A percentile compares a stretch with the other conserved stretches of the same genome.
These are phyloP conservation scores for Epinephelus coioides DNA, from an alignment of 2,797 vertebrate genomes.

Conservation along the genomic window DNA sequence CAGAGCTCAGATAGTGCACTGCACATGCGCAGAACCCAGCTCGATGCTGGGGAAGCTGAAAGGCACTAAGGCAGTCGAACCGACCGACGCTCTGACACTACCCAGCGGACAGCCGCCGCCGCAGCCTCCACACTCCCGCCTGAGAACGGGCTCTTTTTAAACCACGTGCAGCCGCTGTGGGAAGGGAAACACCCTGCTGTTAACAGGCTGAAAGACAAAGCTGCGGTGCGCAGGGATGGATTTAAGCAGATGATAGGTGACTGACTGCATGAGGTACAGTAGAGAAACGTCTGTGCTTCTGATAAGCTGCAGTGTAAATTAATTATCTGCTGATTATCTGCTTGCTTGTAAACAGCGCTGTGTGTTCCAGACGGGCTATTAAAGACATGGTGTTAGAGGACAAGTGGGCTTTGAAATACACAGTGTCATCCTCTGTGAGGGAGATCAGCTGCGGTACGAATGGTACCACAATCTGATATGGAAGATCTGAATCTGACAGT, in stretches of 20 bases:
- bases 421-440: background rate
- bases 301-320: conserved; percentile 30
- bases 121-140: conserved; percentile 5
- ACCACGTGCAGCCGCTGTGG: conserved; percentile 58
- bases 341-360: conserved; percentile 23
- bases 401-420: background rate
- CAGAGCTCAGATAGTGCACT: conserved; percentile 53
- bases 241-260: conserved; percentile 74
- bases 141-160: background rate
- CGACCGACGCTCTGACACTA: conserved; percentile 27
- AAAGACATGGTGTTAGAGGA: conserved; percentile 3
- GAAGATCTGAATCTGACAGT: conserved; percentile 12
- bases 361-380: background rate
- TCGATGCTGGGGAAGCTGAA: conserved; percentile 53
- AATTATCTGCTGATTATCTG: conserved; percentile 39
- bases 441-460: conserved; percentile 5
- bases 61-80: conserved; percentile 58
- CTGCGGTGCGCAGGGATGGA: conserved; percentile 74
- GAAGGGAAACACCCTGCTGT: conserved; percentile 67
- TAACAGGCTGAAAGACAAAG: conserved; percentile 53
- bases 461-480: background rate
- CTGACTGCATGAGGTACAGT: conserved; percentile 81
- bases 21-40: conserved; percentile 78
- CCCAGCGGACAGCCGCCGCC: conserved; percentile 38
- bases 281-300: conserved; percentile 15